Percentiles rank a stretch among this genome's conserved stretches.
phyloP scores from a whole-genome alignment of 92 coral and sea anemone genomes.

The Virgularia gustaviana region DNA sequence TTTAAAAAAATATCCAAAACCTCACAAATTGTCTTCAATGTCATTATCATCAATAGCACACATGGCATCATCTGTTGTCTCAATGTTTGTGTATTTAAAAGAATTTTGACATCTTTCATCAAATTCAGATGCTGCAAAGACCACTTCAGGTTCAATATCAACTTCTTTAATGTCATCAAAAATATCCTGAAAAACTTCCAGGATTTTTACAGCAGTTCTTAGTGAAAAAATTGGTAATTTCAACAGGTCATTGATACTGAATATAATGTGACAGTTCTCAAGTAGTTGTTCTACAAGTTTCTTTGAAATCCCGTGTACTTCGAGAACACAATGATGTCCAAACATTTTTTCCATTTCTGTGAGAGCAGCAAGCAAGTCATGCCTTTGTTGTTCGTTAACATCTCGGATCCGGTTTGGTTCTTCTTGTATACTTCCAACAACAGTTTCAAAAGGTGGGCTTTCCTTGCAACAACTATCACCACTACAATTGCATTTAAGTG shows the following conservation, averaged over 20 bases:
- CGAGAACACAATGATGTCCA: slow-evolving; percentile 39
- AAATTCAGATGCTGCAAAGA: too few relatives aligned
- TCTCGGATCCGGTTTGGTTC: slow-evolving; percentile 16
- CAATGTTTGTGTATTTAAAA: too few relatives aligned
- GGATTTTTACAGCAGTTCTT: not conserved
- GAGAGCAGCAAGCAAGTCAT: slow-evolving; percentile 32
- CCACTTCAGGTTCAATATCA: not conserved
- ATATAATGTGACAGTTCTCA: not conserved
- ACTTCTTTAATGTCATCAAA: slow-evolving; percentile 13
- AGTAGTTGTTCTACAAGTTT: not conserved
- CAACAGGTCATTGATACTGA: slow-evolving; percentile 16
- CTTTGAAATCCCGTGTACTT: slow-evolving; percentile 33
- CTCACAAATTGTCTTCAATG: too few relatives aligned
- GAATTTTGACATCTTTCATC: too few relatives aligned
- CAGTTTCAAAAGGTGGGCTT: not conserved
- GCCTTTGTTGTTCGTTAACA: slow-evolving; percentile 18
- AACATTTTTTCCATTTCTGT: slow-evolving; percentile 21
- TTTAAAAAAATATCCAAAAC: too few relatives aligned
- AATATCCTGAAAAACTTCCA: slow-evolving; percentile 25
- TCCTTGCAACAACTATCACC: not conserved
- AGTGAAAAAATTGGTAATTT: slow-evolving; percentile 25
- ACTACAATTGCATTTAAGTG: slow-evolving; percentile 44
- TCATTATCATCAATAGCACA: too few relatives aligned
- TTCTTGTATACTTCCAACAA: not conserved
- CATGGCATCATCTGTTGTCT: too few relatives aligned